Percentiles rank a stretch among this genome's conserved stretches.
These are phyloP conservation scores for Equus quagga DNA, from an alignment of 2,113 vertebrate genomes.

Conservation along the genomic window DNA sequence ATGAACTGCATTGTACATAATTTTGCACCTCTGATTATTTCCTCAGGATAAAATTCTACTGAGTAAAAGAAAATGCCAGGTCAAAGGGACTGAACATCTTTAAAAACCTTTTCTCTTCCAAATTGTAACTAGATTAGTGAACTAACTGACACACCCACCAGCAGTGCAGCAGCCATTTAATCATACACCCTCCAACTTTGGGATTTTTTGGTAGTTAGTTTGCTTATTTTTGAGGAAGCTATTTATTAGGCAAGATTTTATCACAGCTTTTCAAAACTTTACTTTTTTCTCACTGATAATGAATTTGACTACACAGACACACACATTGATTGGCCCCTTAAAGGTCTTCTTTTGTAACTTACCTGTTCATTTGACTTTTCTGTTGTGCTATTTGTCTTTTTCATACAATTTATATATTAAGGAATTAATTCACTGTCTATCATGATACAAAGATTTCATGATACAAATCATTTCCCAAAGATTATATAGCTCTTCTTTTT, in stretches of 20 bases:
- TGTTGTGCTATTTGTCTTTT: neutral
- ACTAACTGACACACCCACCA: neutral
- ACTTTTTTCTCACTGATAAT: neutral
- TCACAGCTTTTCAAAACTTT: conserved; percentile 4
- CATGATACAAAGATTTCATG: neutral
- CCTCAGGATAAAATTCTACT: neutral
- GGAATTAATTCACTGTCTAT: neutral
- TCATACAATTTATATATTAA: neutral
- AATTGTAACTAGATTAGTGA: neutral
- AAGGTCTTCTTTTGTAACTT: neutral
- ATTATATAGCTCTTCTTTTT: neutral
- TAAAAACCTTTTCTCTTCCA: neutral
- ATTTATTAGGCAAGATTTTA: neutral
- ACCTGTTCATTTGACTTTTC: neutral
- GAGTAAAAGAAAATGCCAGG: neutral
- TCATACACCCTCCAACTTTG: neutral
- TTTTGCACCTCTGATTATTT: neutral
- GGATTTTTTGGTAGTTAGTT: neutral
- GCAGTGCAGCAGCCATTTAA: too few species aligned
- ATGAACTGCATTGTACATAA: neutral
- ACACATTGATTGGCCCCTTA: neutral
- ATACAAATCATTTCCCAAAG: too few species aligned
- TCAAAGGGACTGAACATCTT: neutral
- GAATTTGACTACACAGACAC: neutral
- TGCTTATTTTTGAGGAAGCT: neutral